Percentiles rank a stretch among this genome's conserved stretches.
Conservation (phyloP, 1,140 invertebrate genomes). For the Cyclargus thomasi region DNA sequence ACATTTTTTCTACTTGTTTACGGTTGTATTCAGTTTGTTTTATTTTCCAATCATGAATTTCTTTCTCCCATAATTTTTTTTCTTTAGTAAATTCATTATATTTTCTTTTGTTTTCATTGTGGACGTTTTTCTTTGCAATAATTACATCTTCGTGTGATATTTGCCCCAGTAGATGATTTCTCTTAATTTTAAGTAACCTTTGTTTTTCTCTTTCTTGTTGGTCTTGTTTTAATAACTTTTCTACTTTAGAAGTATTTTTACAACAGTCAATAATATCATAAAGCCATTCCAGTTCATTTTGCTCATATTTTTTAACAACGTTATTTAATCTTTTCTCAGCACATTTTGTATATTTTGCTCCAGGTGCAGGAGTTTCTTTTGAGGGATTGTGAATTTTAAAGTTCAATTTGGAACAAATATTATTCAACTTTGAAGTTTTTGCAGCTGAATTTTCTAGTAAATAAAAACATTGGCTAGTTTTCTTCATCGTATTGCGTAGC, state of each 20-base stretch:
- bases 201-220: slow-evolving; percentile 67
- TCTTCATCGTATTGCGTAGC: too few relatives aligned
- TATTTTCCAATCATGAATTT: slow-evolving; percentile 70
- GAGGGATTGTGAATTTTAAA: neutral
- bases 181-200: slow-evolving; percentile 71
- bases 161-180: slow-evolving; percentile 75
- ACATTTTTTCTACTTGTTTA: slow-evolving; percentile 62
- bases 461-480: too few relatives aligned
- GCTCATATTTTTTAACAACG: slow-evolving; percentile 61
- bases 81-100: slow-evolving; percentile 70
- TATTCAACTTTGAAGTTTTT: neutral
- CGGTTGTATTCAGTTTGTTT: slow-evolving; percentile 66
- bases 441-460: too few relatives aligned
- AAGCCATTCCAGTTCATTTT: slow-evolving; percentile 73
- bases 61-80: slow-evolving; percentile 58
- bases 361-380: neutral
- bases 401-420: neutral
- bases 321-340: slow-evolving; percentile 71
- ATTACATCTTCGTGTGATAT: slow-evolving; percentile 75
- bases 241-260: slow-evolving; percentile 51
- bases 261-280: slow-evolving; percentile 65
- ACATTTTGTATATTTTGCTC: slow-evolving; percentile 65
- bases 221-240: slow-evolving; percentile 61
- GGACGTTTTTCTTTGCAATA: slow-evolving; percentile 68
- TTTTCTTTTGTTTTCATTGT: slow-evolving; percentile 70